phyloP scores from a whole-genome alignment of 1,140 invertebrate genomes.

The Gonatopus flavifemur region DNA sequence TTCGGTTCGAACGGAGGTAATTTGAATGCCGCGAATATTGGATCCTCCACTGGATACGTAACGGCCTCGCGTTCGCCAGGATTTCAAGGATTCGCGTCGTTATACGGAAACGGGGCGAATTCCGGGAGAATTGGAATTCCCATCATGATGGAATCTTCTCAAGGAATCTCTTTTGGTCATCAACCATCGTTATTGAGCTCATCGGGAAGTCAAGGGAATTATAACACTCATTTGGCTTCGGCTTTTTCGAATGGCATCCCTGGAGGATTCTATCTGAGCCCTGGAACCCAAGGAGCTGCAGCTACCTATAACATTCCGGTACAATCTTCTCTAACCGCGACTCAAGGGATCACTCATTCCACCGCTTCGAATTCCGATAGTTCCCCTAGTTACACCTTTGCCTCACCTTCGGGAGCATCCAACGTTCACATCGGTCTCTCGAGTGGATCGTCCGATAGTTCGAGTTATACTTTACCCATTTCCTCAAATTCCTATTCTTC shows the following conservation, averaged over 20 bases:
- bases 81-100: slow-evolving; percentile 29
- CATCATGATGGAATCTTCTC: slow-evolving; percentile 24
- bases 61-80: slow-evolving; percentile 22
- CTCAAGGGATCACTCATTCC: slow-evolving; percentile 21
- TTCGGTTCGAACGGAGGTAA: slow-evolving; percentile 30
- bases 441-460: slow-evolving; percentile 34
- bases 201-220: no score
- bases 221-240: no score
- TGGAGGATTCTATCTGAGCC: slow-evolving; percentile 1
- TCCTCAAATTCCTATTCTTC: slow-evolving; percentile 30
- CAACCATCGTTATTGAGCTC: no score
- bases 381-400: slow-evolving; percentile 11
- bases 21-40: not conserved
- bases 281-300: not conserved
- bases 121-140: slow-evolving; percentile 25
- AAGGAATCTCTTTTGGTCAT: slow-evolving; percentile 14
- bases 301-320: slow-evolving; percentile 10
- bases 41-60: no score
- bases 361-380: slow-evolving; percentile 5
- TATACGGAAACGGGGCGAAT: slow-evolving; percentile 20
- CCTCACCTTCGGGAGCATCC: slow-evolving; percentile 19
- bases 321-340: slow-evolving; percentile 7
- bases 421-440: slow-evolving; percentile 29
- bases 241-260: not conserved
- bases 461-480: slow-evolving; percentile 40